Base-by-base conservation (phyloP, 2,797 vertebrate species). In the Staurois parvus region DNA sequence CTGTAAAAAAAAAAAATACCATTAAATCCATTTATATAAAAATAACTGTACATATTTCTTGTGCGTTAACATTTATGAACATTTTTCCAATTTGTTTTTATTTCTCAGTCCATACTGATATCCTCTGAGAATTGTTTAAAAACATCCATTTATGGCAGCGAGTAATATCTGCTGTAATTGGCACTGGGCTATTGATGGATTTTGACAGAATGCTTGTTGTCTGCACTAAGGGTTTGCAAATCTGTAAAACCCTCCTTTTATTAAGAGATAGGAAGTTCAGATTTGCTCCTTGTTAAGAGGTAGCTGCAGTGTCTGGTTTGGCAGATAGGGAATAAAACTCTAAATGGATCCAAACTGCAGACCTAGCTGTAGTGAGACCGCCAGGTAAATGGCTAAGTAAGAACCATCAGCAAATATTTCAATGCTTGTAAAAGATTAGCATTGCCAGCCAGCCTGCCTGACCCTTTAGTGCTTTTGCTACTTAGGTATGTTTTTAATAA, bases 401-500 rank as follows among this genome's bases (percentile, higher is more conserved):
- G 56, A 72, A 81, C 24, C n/a, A 62, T 72, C n/a, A 28, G 48
- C 24, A 40, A 72, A 40, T 13, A 81, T 40, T 13, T 85, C 76
- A 70, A 48, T 76, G 11, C 30, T 84, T 66, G 42, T 28, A 32
- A 29, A 75, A 19, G 15, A 80, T 69, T 76, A 56, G 59, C 28
- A 52, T 68, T 52, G 40, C 19, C 62, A 74, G 78, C 28, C 17
- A 12, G 45, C 29, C 26, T 66, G 78, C 78, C 72, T 62, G 40
- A 37, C 30, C 56, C 45, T 59, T 48, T 28, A 17, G 40, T 67
- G 59, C 29, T 21, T 40, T 40, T 64, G 42, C 78, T 76, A 59
- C 48, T 83, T 73, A 83, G 69, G 56, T 83, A 52, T 83, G 59
- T 79, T 78, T 72, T 79, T 79, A 56, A 83, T 79, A 87, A 66